Evolutionary conservation across 2,113 vertebrate species (phyloP).

Genomic region (Irena cyanogastra): DNA sequence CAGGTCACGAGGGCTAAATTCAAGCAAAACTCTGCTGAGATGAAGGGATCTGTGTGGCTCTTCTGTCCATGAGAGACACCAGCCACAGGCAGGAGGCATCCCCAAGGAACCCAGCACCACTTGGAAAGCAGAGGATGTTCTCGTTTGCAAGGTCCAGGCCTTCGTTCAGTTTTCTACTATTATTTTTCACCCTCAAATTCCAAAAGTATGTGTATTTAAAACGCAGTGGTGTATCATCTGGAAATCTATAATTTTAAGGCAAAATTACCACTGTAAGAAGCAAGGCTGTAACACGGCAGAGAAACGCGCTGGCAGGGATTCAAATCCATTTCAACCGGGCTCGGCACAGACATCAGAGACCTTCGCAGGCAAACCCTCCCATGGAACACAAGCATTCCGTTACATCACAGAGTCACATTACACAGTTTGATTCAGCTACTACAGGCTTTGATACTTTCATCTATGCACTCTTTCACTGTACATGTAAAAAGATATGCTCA

Average conservation of each 20-base stretch:
- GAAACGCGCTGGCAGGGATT: background rate
- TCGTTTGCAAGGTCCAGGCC: rapidly evolving
- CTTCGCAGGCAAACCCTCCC: background rate
- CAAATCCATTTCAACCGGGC: background rate
- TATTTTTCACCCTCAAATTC: background rate
- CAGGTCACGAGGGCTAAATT: background rate
- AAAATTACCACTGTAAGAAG: background rate
- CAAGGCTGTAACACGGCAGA: background rate
- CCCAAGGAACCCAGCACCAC: background rate
- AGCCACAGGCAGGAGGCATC: background rate
- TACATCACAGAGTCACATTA: background rate
- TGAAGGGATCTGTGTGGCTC: background rate
- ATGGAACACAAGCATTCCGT: background rate
- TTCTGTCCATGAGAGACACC: background rate
- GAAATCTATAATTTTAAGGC: background rate
- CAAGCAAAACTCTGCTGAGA: background rate
- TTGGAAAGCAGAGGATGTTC: rapidly evolving
- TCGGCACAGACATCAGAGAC: background rate
- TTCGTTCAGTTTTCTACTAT: background rate
- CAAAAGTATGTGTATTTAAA: background rate
- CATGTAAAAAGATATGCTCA: background rate
- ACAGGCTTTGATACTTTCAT: background rate
- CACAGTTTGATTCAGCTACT: background rate
- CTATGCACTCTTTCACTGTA: background rate
- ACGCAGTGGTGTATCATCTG: background rate